Evolutionary conservation across 2,113 vertebrate species (phyloP), one percentile per base, ranked within the genome.

Genomic region (Orthonyx spaldingii): DNA sequence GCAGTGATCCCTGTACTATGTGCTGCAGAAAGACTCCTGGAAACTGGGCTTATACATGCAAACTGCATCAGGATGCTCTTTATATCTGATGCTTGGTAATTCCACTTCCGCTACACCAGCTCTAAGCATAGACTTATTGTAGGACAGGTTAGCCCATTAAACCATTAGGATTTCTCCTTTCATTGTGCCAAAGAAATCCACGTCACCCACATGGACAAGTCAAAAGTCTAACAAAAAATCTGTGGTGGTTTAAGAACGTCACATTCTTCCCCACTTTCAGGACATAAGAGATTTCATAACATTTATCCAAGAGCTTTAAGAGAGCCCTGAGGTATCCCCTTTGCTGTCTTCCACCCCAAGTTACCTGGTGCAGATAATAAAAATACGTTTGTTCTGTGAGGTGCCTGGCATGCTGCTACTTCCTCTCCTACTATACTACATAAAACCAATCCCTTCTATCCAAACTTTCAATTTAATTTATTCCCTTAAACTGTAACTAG

Each of bases 201-300:
- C 0, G 1, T 13, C 16, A 72, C 2, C 1, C 46, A 47, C 6
- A 69, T 1, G 5, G 28, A 47, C 26, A 82, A 78, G 22, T 5
- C 10, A 91, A 63, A 94, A 91, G 13, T 35, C 50, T 61, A 74
- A 46, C 7, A 65, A 84, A 89, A 89, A 56, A 13, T 15, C 21
- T 10, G 16, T 2, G 1, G 7, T 74, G 9, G 22, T 70, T 87
- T 55, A 55, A 80, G 32, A 89, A 22, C 2, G 22, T 91, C 23
- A 41, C 8, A 55, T 33, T 74, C 17, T 84, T 84, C 13, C 23
- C 8, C 32, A 46, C 7, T 57, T 80, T 49, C 37, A 49, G 28
- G 22, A 59, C 5, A 27, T 14, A 27, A n/a, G 17, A 63, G 35
- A 19, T 33, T 84, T 89, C 5, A 10, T 16, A 84, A 3, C 28